Base-by-base conservation (phyloP, 2,888 invertebrate species). In the Camptogramma bilineatum region DNA sequence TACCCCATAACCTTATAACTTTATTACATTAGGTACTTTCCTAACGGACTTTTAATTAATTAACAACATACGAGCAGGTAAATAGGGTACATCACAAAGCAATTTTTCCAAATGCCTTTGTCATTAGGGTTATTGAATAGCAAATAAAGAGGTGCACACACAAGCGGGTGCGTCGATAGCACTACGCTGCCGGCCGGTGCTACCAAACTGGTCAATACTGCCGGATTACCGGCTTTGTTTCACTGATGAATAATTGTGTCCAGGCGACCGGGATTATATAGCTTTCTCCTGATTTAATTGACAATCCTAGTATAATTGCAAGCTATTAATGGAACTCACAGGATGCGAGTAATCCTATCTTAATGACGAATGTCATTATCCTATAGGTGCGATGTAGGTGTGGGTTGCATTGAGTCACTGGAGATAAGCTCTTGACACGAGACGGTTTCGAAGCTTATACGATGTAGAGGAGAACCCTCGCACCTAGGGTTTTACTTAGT, bases 211-310 rank as follows among this genome's bases (percentile, higher is more conserved):
- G 88, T 90, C 90, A 89, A 90, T 90, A 90, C 81, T 80, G 74
- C 78, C 79, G 88, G 88, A 88, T 91, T 90, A 90, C 83, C 76
- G 82, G 90, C 86, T 89, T 90, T 89, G 86, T 88, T 79, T 82
- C 79, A 79, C 86, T 89, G 90, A 90, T 91, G 91, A 91, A 91
- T 91, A 90, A 90, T 90, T 90, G 88, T 89, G 88, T 87, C 89
- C 90, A 80, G 80, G 85, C 87, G 85, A 84, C 84, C 86, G 82
- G 89, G 88, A 86, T 89, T 90, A 86, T 87, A 84, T 82, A 82
- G 89, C 86, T 90, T 87, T 88, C 88, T 87, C 82, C 82, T 88
- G 88, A 91, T 90, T 90, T 89, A 90, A 91, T 91, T 90, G 90
- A 90, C 88, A 87, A 87, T 86, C 82, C 88, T 81, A 81, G 81